phyloP scores from a whole-genome alignment of 2,797 vertebrate genomes.

The Lepilemur ruficaudatus region DNA sequence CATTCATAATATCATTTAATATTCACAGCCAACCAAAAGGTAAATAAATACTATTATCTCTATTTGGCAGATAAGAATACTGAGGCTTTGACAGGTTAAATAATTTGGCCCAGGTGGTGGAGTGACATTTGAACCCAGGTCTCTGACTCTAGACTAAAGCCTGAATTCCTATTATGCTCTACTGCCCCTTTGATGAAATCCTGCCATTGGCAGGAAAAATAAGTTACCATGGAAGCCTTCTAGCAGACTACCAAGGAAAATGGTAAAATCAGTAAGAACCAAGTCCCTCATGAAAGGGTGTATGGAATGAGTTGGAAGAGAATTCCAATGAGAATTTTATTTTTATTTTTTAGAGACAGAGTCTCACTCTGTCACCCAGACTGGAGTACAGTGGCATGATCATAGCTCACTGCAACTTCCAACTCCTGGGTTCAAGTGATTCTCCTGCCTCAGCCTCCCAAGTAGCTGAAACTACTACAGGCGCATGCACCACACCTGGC shows the following conservation, averaged over 20 bases:
- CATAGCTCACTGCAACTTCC: not conserved
- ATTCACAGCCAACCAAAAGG: constrained; percentile 1
- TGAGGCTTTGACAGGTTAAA: constrained; percentile 29
- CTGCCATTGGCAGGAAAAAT: constrained; percentile 12
- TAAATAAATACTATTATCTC: constrained; percentile 33
- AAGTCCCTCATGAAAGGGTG: constrained; percentile 5
- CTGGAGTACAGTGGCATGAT: not conserved
- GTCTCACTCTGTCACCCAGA: not conserved
- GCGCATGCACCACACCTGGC: not conserved
- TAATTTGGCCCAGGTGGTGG: not conserved
- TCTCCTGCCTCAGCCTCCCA: not conserved
- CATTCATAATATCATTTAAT: constrained; percentile 28
- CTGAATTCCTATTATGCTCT: constrained; percentile 21
- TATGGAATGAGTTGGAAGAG: not conserved
- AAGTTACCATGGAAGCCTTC: not conserved
- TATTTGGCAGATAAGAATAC: constrained; percentile 37
- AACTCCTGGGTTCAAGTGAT: not conserved
- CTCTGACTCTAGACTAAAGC: not conserved
- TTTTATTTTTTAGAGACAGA: not conserved
- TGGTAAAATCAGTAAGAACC: not conserved
- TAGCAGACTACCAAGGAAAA: not conserved
- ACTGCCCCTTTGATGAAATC: not conserved
- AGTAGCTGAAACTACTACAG: not conserved
- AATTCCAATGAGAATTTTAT: not conserved
- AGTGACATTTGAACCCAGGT: constrained; percentile 23